A percentile compares a stretch with the other conserved stretches of the same genome.
Evolutionary conservation across 2,113 vertebrate species (phyloP).

Genomic region (Macrotis lagotis): DNA sequence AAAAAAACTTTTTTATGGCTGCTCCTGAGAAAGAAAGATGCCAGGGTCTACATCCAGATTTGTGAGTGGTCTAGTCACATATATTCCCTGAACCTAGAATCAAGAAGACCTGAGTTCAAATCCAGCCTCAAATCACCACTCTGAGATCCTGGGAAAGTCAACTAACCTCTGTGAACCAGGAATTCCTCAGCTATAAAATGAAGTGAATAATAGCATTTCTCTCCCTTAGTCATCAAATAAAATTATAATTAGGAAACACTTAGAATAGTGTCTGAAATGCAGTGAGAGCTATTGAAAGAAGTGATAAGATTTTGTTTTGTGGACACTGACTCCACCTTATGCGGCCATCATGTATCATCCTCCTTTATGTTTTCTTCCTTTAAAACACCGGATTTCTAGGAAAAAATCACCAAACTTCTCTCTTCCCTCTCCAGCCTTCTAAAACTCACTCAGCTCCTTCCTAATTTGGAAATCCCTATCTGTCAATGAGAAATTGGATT

Average conservation of each 20-base stretch:
- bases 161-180: background rate
- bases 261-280: background rate
- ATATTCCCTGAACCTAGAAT: background rate
- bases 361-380: background rate
- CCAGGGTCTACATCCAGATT: background rate
- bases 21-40: background rate
- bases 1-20: background rate
- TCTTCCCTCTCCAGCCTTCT: no score
- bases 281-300: background rate
- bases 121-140: no score
- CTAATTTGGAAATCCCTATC: no score
- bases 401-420: no score
- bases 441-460: no score
- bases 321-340: background rate
- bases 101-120: no score
- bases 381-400: background rate
- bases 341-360: background rate
- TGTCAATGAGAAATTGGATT: no score
- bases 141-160: background rate
- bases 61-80: background rate
- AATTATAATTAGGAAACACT: background rate
- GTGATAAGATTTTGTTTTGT: background rate
- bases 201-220: background rate
- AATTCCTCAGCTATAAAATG: background rate
- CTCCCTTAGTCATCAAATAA: background rate